Evolutionary conservation across 2,113 vertebrate genomes (phyloP), one percentile per base, ranked within the genome.

Genomic region (Hypanus sabinus): DNA sequence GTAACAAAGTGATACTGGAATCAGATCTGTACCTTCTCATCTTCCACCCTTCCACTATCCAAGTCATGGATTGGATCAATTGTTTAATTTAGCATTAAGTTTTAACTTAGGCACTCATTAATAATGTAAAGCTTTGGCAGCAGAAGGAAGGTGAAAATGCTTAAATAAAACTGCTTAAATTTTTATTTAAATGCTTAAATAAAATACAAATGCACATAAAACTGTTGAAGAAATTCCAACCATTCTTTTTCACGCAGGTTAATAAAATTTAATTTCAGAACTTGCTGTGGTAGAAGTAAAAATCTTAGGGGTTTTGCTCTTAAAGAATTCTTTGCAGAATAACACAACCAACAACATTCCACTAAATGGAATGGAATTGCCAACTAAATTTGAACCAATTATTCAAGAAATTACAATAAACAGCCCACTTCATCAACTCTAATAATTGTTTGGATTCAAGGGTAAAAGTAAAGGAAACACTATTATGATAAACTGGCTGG

Each of bases 41-140:
- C 18, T 71, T 73, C 71, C 16, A 20, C 71, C 71, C 18, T 33
- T 16, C 14, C 55, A 57, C 22, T 30, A 57, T 7, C 8, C 24
- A 30, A 85, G 10, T 85, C 55, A 85, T 88, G 57, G 16, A n/a
- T 62, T n/a, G 27, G 57, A 88, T 88, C 83, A 88, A 88, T 88
- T 88, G 24, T n/a, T 12, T 24, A 18, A 55, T 85, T 16, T 85
- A 55, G 55, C 24, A 27, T 87, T 24, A 87, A 55, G 12, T 81
- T 46, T 46, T 81, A 81, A 22, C 18, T 81, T 81, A 79, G 76
- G 0, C 9, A 46, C 16, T 30, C 22, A 87, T 87, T 87, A 30
- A 87, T 57, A 87, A 73, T 73, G 20, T 24, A 73, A 7, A 70
- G 14, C 12, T 73, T 20, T 73, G 22, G 71, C 5, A 73, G 71